Evolutionary conservation across 2,797 vertebrate species (phyloP).

Genomic region (Linurgus olivaceus): DNA sequence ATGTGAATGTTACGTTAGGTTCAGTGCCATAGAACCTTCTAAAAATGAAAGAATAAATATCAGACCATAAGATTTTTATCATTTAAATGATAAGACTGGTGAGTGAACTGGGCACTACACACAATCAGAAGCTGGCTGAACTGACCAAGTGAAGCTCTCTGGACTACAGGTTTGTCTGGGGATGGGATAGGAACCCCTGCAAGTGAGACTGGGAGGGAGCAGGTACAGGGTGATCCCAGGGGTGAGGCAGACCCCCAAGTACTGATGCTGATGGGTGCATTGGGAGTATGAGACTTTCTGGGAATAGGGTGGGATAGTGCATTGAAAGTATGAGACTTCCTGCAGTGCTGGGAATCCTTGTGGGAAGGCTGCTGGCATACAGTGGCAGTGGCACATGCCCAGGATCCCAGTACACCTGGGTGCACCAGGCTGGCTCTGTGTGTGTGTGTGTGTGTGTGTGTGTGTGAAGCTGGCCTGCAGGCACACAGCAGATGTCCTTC

Average conservation of each 20-base stretch:
- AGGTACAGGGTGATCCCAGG: not conserved
- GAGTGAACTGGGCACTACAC: accelerated
- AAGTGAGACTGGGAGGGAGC: not conserved
- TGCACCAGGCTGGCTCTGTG: not conserved
- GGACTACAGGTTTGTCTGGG: not conserved
- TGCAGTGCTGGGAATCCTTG: not conserved
- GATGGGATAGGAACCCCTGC: not conserved
- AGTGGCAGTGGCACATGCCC: not conserved
- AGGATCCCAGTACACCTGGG: not conserved
- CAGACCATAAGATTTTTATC: not conserved
- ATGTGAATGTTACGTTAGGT: not conserved
- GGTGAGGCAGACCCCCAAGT: not conserved
- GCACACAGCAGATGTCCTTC: not conserved
- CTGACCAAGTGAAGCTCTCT: not conserved
- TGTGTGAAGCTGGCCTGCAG: not conserved
- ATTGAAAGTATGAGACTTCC: not conserved
- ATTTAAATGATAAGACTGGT: not conserved
- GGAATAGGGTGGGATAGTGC: not conserved
- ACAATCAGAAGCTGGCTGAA: not conserved
- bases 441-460: not conserved
- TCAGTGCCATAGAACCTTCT: not conserved
- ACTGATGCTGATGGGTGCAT: accelerated
- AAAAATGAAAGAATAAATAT: not conserved
- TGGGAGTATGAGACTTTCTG: not conserved
- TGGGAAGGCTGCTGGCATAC: not conserved